Base-by-base conservation (phyloP, 2,113 vertebrate species). In the Apodemus speciosus region DNA sequence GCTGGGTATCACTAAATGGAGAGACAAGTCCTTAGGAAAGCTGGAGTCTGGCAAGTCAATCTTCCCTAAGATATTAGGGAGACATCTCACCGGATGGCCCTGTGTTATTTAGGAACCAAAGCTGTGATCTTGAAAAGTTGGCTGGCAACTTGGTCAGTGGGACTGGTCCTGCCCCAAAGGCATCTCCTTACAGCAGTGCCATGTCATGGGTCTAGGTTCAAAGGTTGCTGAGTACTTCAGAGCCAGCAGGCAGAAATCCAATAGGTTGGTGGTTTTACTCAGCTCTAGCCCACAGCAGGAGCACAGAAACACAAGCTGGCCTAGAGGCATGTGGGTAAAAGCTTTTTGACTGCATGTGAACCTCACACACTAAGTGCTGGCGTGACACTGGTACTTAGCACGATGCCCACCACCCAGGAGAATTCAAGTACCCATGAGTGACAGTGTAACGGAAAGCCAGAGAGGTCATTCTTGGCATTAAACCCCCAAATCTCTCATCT, bases 381-480 rank as follows among this genome's bases (percentile, higher is more conserved):
- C 4, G 60, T 79, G 3, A 79, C 51, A 15, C 32, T 13, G 58
- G 23, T 15, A 60, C 81, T 85, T 92, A 68, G 38, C 4, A 49
- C 7, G 20, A 43, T 56, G 49, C 69, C 69, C 58, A 21, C 77
- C 11, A 86, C 0, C 9, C 6, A 69, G 51, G 27, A 93, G 21
- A 75, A 85, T 84, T 88, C 62, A 92, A 90, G 53, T 85, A 56
- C 75, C 85, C 92, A 27, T 9, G 23, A 75, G 76, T 88, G 51
- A 58, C 73, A 53, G 9, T 46, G 6, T 32, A 32, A 90, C 83
- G 84, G 20, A 86, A 83, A 56, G 73, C 14, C 35, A 5, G 18
- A 64, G 51, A 91, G 16, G 58, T 85, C 18, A 56, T 80, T 77
- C 23, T 95, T 93, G 64, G 69, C 85, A 88, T 94, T 66, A 71